Base-by-base conservation (phyloP, 2,113 vertebrate genomes). In the Pygathrix nemaeus region DNA sequence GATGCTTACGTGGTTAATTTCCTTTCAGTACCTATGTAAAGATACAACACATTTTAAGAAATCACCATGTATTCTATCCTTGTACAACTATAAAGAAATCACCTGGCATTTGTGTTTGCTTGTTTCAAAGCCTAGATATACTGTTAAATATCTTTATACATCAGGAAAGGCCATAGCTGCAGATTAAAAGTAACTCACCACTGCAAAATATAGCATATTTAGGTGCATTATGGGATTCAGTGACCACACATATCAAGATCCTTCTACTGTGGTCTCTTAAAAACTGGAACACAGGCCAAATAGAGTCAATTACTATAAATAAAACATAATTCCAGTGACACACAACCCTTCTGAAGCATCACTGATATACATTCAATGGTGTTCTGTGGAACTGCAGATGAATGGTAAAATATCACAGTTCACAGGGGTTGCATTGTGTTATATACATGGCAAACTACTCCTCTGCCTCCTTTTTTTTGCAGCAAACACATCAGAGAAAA, bases 1-100 rank as follows among this genome's bases (percentile, higher is more conserved):
- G 43, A 82, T 85, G 76, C 43, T 81, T 95, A 18, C 17, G 45
- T 73, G 72, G 40, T 85, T 95, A 82, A 86, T 93, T 93, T 94
- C 23, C 23, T 14, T 93, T 52, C 48, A 75, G 4, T 11, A 70
- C 2, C 21, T 93, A 59, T 86, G 20, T 68, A 79, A 45, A 83
- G 43, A 83, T 8, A 87, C 21, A 84, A 45, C n/a, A 35, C 3
- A 55, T 61, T 52, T 90, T 68, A 93, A 88, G 93, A 73, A 82
- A 83, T 90, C 48, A 8, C 0, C 83, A 21, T 50, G 13, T 59
- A 32, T n/a, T 87, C 72, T 38, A 8, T 55, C 5, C 6, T 52
- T 70, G 17, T 75, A 92, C 48, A 79, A 66, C 3, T 38, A 8
- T 90, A 25, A 83, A 48, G 66, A 93, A 86, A 55, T 94, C 48